Evolutionary conservation across 64 coral and sea anemone genomes (phyloP), one percentile per base, ranked within the genome.

Genomic region (Cladopsammia gracilis): DNA sequence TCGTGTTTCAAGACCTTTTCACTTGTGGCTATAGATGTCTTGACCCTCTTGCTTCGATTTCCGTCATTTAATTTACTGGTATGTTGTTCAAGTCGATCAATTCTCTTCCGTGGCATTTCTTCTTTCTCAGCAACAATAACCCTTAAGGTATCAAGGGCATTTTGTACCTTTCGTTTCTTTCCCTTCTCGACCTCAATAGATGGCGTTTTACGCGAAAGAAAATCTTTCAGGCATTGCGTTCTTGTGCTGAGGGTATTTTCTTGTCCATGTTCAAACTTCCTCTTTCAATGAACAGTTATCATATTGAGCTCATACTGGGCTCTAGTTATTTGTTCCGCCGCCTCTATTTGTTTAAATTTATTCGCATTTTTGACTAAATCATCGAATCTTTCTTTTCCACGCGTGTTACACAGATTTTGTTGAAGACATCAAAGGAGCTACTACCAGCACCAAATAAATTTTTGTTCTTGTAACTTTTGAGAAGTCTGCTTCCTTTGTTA

Each of bases 271-370:
- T 4, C 8, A 69, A 86, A 68, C 12, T 70, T 86, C 45, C 70
- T 72, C 15, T 43, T 16, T 10, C 83, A 64, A 74, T n/a, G 47
- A 70, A 74, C 10, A n/a, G 47, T 58, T 7, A 5, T 44, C 20
- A 54, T 43, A 13, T 74, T 4, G 6, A 73, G 66, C 5, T 74
- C 70, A 47, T 47, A 46, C 13, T 72, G 70, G 15, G 15, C 42
- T 73, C 0, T 58, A 42, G 25, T 57, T 15, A 86, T 76, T 49
- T 86, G 48, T 59, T 77, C 25, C 1, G 91, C 91, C 4, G 75
- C 25, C 12, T 13, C 7, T 42, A 93, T 82, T 2, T n/a, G n/a
- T n/a, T n/a, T n/a, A n/a, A 56, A n/a, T n/a, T n/a, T n/a, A n/a
- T n/a, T n/a, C n/a, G n/a, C n/a, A n/a, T n/a, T n/a, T n/a, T n/a